Base-by-base conservation (phyloP, 2,888 invertebrate species). In the Hypsopygia costalis region DNA sequence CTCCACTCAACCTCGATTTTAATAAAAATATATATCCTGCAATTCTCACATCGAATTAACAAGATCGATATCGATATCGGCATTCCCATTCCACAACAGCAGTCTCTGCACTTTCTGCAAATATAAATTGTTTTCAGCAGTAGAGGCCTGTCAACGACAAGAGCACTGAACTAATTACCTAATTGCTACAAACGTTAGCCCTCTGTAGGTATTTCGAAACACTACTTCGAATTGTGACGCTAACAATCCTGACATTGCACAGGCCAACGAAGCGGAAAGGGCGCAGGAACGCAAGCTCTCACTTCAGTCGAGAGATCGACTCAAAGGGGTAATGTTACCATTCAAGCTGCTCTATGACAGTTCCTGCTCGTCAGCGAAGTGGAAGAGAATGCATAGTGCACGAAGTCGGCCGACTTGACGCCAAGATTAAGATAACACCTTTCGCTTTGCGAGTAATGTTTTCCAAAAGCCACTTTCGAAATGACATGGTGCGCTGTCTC, bases 281-380 rank as follows among this genome's bases (percentile, higher is more conserved):
- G 37, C 28, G 40, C 20, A 28, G 39, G 30, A 40, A 35, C 20
- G 38, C 29, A 31, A 28, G 25, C 9, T 22, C 27, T 10, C 28
- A 33, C 33, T 44, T 40, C 42, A 34, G 41, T 11, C 30, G 36
- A 55, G 47, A 55, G 50, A 57, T 55, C 49, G 56, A 65, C 55
- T 78, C 70, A 72, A 80, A 80, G 73, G 65, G 69, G 67, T 62
- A 39, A 39, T 39, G 33, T 39, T 28, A 33, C 39, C 27, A 20
- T 39, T 39, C 27, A 33, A 28, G 30, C 30, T 29, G 21, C 20
- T 32, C 32, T 32, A 16, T 32, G 32, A 38, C 12, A 27, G 33
- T 27, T 39, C 33, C 27, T 28, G 33, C 39, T 33, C 39, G 39
- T 34, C 33, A 38, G 38, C 32, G 38, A 12, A 38, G 16, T 25